phyloP scores from a whole-genome alignment of 1,140 invertebrate species.

The Nebria ingens region DNA sequence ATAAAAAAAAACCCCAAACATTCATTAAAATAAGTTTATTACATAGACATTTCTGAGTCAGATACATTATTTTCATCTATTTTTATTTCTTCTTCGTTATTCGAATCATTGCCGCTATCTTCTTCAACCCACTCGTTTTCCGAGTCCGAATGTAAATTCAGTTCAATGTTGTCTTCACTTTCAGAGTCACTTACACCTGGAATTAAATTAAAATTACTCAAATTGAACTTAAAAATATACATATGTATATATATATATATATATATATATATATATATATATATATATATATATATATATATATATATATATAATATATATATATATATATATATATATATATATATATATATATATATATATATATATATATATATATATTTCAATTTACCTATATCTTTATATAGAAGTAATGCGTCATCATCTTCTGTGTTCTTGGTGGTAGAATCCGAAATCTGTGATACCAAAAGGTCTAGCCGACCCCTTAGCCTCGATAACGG shows the following conservation, averaged over 20 bases:
- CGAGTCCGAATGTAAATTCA: constrained; percentile 23
- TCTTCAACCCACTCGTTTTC: constrained; percentile 33
- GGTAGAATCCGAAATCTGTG: constrained; percentile 37
- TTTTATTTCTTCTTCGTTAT: constrained; percentile 14
- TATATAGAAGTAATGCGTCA: constrained; percentile 42
- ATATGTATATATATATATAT: not conserved
- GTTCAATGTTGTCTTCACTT: constrained; percentile 19
- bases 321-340: not conserved
- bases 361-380: constrained; percentile 10
- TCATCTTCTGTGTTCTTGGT: constrained; percentile 35
- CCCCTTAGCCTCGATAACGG: constrained; percentile 45
- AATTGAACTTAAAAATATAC: not conserved
- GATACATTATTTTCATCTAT: constrained; percentile 9
- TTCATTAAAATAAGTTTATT: no score
- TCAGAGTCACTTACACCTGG: constrained; percentile 26
- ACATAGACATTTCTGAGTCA: not conserved
- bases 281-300: constrained; percentile 7
- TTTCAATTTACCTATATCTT: constrained; percentile 46
- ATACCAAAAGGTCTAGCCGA: constrained; percentile 44
- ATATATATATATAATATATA: not conserved
- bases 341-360: not conserved
- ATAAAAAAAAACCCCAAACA: not conserved
- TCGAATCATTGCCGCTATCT: constrained; percentile 16
- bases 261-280: no score
- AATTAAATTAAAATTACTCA: constrained; percentile 2